A percentile compares a stretch with the other conserved stretches of the same genome.
Conservation (phyloP, 2,113 vertebrate species). For the Romanogobio albipinnatus region DNA sequence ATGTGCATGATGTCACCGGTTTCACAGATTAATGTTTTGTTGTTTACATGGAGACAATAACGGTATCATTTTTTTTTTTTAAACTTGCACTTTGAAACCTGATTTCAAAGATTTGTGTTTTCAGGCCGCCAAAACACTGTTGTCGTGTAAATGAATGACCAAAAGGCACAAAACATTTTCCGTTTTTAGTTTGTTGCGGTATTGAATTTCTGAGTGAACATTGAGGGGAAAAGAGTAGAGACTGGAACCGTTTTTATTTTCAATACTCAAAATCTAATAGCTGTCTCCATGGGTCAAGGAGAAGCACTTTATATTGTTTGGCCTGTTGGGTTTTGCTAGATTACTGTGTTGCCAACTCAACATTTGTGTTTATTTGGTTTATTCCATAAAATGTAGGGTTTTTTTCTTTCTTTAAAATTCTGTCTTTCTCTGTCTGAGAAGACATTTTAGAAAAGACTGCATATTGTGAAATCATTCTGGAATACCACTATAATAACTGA, state of each 20-base stretch:
- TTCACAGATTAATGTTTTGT: too few relatives aligned
- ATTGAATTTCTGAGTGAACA: too few relatives aligned
- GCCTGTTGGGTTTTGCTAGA: background rate
- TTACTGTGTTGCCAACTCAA: background rate
- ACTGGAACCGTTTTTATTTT: background rate
- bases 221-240: background rate
- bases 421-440: background rate
- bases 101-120: too few relatives aligned
- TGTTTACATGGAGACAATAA: too few relatives aligned
- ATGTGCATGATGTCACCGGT: too few relatives aligned
- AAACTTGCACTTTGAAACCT: too few relatives aligned
- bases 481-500: background rate
- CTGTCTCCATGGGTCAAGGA: background rate
- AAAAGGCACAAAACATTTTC: too few relatives aligned
- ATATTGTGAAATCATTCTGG: background rate
- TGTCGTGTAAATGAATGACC: too few relatives aligned
- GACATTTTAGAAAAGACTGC: background rate
- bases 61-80: too few relatives aligned
- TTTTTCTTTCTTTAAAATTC: background rate
- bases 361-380: background rate
- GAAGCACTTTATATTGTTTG: background rate
- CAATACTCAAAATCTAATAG: background rate
- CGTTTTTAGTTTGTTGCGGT: too few relatives aligned
- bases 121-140: too few relatives aligned
- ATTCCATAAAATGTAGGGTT: background rate